Percentiles rank a stretch among this genome's conserved stretches.
These are phyloP conservation scores for Ptilorrhoa leucosticta DNA, from an alignment of 2,113 vertebrate species.

Conservation along the genomic window DNA sequence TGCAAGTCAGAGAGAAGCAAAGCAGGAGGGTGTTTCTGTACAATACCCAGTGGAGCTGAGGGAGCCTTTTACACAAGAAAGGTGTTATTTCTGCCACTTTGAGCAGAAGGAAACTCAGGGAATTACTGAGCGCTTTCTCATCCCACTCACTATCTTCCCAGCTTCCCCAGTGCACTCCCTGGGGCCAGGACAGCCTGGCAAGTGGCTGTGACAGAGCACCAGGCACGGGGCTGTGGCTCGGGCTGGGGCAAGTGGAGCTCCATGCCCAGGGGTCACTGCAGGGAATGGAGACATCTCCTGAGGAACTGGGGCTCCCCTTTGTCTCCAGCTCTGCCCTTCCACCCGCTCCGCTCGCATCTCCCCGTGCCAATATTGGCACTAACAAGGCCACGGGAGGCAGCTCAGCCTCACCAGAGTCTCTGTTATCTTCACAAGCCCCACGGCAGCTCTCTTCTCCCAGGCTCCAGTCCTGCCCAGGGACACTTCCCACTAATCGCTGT, in stretches of 20 bases:
- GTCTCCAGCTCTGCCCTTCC: neutral
- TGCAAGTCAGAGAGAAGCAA: neutral
- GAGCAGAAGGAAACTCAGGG: neutral
- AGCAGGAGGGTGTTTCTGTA: neutral
- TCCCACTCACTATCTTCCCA: neutral
- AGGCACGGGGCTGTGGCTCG: neutral
- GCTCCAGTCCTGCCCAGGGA: neutral
- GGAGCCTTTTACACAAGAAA: constrained; percentile 6
- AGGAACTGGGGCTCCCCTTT: neutral
- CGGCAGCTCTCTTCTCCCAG: accelerated
- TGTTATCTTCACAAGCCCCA: neutral
- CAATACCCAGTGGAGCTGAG: neutral
- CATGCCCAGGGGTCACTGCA: accelerated
- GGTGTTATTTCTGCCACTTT: neutral
- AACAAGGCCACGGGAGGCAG: neutral
- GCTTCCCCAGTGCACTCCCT: neutral
- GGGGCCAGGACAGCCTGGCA: neutral
- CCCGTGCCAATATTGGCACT: neutral
- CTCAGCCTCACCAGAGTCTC: neutral
- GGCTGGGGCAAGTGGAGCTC: neutral
- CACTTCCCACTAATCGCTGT: neutral
- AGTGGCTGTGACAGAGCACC: neutral
- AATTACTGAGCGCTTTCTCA: neutral
- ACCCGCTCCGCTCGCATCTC: accelerated
- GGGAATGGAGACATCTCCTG: accelerated